phyloP scores from a whole-genome alignment of 2,797 vertebrate species.

The Corythornis leucogaster region DNA sequence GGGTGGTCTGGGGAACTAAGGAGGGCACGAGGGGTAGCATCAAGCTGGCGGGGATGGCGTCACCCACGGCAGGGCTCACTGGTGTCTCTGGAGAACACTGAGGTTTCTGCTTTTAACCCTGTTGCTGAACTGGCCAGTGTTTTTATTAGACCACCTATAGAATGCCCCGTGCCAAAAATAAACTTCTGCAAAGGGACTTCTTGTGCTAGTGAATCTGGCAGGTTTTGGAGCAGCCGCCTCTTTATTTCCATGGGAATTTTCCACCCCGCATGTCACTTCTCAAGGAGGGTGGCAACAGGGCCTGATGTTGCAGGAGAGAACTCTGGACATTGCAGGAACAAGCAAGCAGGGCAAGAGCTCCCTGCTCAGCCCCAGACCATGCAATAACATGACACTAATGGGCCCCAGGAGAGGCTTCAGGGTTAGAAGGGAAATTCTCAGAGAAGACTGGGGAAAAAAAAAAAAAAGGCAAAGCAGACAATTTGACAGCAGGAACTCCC shows the following conservation, averaged over 20 bases:
- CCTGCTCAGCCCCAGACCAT: not conserved
- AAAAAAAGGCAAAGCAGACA: not conserved
- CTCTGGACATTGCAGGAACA: not conserved
- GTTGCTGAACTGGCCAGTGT: not conserved
- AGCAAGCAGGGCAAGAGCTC: not conserved
- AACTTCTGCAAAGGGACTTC: not conserved
- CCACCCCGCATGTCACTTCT: not conserved
- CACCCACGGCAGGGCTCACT: not conserved
- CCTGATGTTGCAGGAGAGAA: not conserved
- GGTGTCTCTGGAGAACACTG: not conserved
- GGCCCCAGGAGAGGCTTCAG: not conserved
- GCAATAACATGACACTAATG: fast-evolving
- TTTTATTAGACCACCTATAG: slow-evolving; percentile 37
- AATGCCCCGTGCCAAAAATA: not conserved
- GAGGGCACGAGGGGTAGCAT: fast-evolving
- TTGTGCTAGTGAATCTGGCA: not conserved
- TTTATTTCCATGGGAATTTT: slow-evolving; percentile 31
- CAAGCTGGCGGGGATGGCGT: not conserved
- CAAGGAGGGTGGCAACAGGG: not conserved
- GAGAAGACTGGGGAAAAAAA: not conserved
- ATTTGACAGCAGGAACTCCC: not conserved
- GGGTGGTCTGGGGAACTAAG: not conserved
- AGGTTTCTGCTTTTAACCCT: not conserved
- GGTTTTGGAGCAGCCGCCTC: slow-evolving; percentile 22
- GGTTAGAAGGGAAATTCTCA: not conserved